Evolutionary conservation across 2,888 invertebrate species (phyloP).

Genomic region (Phragmatobia fuliginosa): DNA sequence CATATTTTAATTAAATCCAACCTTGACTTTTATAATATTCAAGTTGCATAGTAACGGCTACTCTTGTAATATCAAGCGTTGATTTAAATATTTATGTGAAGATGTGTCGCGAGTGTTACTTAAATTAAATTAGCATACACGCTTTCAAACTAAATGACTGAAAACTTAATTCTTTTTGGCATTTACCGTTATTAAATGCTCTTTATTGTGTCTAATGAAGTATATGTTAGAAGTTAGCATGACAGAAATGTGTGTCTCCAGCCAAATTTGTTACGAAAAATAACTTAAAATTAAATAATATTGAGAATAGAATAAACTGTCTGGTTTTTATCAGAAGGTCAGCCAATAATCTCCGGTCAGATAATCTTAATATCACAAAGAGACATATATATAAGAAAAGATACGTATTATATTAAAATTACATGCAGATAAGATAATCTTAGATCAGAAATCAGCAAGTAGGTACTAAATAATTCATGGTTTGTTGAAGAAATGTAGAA

Average conservation of each 20-base stretch:
- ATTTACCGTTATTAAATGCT: not conserved
- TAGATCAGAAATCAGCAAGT: not conserved
- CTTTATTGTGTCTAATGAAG: not conserved
- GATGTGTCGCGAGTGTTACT: constrained; percentile 12
- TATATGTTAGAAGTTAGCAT: not conserved
- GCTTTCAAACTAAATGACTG: not conserved
- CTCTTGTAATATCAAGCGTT: constrained; percentile 57
- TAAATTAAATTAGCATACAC: not conserved
- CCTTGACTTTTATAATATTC: constrained; percentile 64
- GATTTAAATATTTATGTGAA: constrained; percentile 37
- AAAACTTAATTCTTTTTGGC: not conserved
- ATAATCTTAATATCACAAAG: too few relatives aligned
- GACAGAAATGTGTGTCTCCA: not conserved
- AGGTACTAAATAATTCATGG: not conserved
- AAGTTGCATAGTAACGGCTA: constrained; percentile 55
- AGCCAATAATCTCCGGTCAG: too few relatives aligned
- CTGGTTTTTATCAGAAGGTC: too few relatives aligned
- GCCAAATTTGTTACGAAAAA: not conserved
- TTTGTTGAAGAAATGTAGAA: too few relatives aligned
- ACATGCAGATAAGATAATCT: not conserved
- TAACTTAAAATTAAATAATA: too few relatives aligned
- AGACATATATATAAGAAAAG: too few relatives aligned
- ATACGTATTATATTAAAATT: too few relatives aligned
- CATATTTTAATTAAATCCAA: constrained; percentile 42
- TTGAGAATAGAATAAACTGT: too few relatives aligned